Evolutionary conservation across 2,888 invertebrate species (phyloP).

Genomic region (Melikaiella ostensackeni): DNA sequence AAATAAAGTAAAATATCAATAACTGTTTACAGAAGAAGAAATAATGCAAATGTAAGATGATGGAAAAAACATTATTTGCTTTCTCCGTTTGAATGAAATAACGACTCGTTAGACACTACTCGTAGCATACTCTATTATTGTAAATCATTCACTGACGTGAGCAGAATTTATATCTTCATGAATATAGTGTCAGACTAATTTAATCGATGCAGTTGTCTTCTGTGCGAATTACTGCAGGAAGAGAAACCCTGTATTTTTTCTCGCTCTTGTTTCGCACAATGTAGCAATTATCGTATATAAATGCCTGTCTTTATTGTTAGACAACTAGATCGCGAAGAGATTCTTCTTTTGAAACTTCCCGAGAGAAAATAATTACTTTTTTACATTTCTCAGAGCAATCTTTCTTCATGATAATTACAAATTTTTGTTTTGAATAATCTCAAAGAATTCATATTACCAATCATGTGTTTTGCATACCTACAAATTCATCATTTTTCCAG

Average conservation of each 20-base stretch:
- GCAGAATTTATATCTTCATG: conserved; percentile 2
- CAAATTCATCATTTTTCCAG: too few relatives aligned
- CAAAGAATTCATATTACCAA: too few relatives aligned
- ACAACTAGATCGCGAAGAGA: conserved; percentile 18
- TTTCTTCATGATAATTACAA: neutral
- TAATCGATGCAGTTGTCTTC: neutral
- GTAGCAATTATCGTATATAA: conserved; percentile 17
- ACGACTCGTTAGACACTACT: conserved; percentile 1
- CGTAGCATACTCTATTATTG: conserved; percentile 15
- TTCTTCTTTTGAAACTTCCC: conserved; percentile 7
- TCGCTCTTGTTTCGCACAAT: conserved; percentile 17
- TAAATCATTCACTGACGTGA: conserved; percentile 24
- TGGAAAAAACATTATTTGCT: conserved; percentile 8
- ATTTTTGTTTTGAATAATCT: too few relatives aligned
- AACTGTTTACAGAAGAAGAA: neutral
- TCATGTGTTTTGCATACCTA: too few relatives aligned
- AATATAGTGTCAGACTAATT: conserved; percentile 10
- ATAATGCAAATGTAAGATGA: conserved; percentile 5
- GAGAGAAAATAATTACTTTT: conserved; percentile 5
- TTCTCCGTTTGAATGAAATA: neutral
- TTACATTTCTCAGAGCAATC: neutral
- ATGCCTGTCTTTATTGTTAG: conserved; percentile 18
- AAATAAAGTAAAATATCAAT: too few relatives aligned
- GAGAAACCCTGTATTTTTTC: conserved; percentile 23
- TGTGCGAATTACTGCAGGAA: conserved; percentile 24